Conservation (phyloP, 2,888 invertebrate genomes). For the Lepidochrysops patricia region DNA sequence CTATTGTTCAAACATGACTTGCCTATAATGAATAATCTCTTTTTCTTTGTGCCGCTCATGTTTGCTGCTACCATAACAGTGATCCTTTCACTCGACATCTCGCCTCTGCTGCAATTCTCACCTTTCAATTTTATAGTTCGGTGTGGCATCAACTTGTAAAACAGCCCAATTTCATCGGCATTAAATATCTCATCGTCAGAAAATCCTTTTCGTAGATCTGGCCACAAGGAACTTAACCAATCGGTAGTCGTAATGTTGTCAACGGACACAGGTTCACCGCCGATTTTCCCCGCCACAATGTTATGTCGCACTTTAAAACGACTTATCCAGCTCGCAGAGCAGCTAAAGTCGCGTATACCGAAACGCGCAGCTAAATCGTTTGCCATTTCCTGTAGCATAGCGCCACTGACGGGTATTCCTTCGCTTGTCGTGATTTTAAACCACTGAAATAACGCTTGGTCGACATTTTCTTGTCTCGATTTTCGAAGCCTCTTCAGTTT, state of each 20-base stretch:
- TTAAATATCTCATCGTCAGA: conserved; percentile 28
- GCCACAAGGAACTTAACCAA: conserved; percentile 23
- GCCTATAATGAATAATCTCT: conserved; percentile 21
- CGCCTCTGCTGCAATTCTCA: conserved; percentile 32
- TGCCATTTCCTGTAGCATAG: conserved; percentile 17
- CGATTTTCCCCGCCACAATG: conserved; percentile 23
- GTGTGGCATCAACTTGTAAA: conserved; percentile 30
- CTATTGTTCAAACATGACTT: conserved; percentile 23
- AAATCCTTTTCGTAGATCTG: conserved; percentile 21
- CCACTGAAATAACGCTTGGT: conserved; percentile 25
- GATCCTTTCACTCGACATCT: conserved; percentile 30
- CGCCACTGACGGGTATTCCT: conserved; percentile 21
- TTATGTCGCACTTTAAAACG: conserved; percentile 25
- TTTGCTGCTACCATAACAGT: conserved; percentile 34
- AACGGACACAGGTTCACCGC: conserved; percentile 21
- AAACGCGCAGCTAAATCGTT: conserved; percentile 22
- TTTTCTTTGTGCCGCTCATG: conserved; percentile 26
- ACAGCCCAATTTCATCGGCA: conserved; percentile 32
- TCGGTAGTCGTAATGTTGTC: conserved; percentile 21
- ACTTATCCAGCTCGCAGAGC: conserved; percentile 24
- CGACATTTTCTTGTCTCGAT: conserved; percentile 22
- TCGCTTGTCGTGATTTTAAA: conserved; percentile 24
- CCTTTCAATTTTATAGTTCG: conserved; percentile 31
- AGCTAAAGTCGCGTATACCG: conserved; percentile 21
- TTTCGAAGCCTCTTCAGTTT: conserved; percentile 26